phyloP scores from a whole-genome alignment of 2,797 vertebrate species.

The Syncerus caffer region DNA sequence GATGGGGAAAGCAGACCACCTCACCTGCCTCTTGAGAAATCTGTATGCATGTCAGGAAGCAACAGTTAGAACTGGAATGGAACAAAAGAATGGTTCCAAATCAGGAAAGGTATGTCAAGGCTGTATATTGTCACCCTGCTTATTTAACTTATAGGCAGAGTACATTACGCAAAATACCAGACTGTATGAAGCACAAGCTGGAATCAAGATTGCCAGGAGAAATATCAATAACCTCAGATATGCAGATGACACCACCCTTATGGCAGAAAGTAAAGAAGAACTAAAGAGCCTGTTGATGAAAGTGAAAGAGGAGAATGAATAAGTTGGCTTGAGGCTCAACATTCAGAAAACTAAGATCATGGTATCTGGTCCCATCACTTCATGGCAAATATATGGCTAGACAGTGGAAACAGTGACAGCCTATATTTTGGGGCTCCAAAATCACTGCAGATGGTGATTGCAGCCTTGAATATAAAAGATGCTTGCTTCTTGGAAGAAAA shows the following conservation, averaged over 20 bases:
- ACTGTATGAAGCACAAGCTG: not conserved
- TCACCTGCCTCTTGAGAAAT: not conserved
- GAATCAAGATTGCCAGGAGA: not conserved
- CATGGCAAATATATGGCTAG: not conserved
- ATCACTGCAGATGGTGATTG: not conserved
- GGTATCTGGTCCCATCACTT: not conserved
- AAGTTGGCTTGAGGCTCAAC: not conserved
- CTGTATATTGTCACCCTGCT: not conserved
- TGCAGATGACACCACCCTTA: not conserved
- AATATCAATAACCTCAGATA: not conserved
- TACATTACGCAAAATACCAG: not conserved
- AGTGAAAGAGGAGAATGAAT: not conserved
- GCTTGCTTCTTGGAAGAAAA: not conserved
- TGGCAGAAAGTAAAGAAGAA: not conserved
- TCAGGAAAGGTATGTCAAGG: not conserved
- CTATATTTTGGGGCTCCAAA: not conserved
- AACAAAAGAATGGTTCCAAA: not conserved
- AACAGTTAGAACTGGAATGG: not conserved
- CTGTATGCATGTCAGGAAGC: not conserved
- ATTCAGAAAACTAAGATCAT: not conserved
- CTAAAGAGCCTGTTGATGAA: not conserved
- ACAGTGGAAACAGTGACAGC: not conserved
- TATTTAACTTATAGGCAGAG: not conserved
- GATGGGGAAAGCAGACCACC: not conserved
- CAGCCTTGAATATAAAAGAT: not conserved